Percentiles rank a stretch among this genome's conserved stretches.
These are phyloP conservation scores for Mamestra brassicae DNA, from an alignment of 2,888 invertebrate species.

Conservation along the genomic window DNA sequence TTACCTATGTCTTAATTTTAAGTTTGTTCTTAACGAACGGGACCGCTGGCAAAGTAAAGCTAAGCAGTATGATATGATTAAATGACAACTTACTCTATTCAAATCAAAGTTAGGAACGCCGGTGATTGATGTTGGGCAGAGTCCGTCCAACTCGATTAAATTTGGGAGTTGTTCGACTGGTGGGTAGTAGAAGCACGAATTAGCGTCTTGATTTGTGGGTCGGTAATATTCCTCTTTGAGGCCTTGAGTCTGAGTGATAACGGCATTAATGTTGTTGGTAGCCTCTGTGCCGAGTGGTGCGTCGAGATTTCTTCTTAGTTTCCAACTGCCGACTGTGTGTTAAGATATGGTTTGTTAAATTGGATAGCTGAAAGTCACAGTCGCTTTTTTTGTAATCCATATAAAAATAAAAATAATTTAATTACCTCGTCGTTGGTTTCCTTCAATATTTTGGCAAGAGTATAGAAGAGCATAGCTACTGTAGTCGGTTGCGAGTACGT, in stretches of 20 bases:
- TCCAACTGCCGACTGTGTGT: conserved; percentile 84
- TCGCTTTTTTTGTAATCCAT: conserved; percentile 71
- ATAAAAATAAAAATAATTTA: neutral
- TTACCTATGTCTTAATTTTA: too few species aligned
- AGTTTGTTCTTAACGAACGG: too few species aligned
- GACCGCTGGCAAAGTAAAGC: neutral
- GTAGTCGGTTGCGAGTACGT: conserved; percentile 83
- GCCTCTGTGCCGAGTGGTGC: conserved; percentile 68
- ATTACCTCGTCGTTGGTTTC: conserved; percentile 80
- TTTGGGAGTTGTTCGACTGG: conserved; percentile 2
- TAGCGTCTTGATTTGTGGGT: conserved; percentile 78
- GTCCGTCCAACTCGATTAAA: conserved; percentile 24
- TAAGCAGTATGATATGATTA: neutral
- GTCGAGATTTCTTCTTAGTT: conserved; percentile 76
- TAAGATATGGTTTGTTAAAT: conserved; percentile 16
- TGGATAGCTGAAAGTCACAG: conserved; percentile 62
- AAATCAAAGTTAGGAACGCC: conserved; percentile 76
- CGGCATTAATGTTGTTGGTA: conserved; percentile 67
- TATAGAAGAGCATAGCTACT: conserved; percentile 80
- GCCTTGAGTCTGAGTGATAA: conserved; percentile 79
- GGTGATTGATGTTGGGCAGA: conserved; percentile 29
- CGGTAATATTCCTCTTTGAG: conserved; percentile 77
- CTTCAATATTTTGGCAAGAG: conserved; percentile 77
- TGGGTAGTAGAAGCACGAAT: conserved; percentile 54
- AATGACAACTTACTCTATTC: conserved; percentile 14